Evolutionary conservation across 2,113 vertebrate species (phyloP).

Genomic region (Pan paniscus): DNA sequence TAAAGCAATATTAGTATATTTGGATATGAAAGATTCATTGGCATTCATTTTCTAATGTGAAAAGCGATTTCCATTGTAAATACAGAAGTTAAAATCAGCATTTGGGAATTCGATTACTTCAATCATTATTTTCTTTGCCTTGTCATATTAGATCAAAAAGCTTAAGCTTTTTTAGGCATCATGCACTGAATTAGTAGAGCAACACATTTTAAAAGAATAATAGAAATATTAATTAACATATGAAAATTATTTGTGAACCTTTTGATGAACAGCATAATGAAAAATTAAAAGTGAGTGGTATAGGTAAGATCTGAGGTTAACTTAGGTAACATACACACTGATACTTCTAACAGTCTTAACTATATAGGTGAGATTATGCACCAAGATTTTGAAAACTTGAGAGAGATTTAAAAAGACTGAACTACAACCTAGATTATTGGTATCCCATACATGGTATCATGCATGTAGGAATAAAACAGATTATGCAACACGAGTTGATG

Average conservation of each 20-base stretch:
- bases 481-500: not conserved
- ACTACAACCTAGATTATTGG: not conserved
- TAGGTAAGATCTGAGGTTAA: not conserved
- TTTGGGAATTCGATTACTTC: not conserved
- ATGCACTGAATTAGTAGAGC: not conserved
- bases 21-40: not conserved
- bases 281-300: not conserved
- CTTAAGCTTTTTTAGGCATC: not conserved
- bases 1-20: not conserved
- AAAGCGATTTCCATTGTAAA: constrained; percentile 14
- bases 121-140: not conserved
- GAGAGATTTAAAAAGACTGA: not conserved
- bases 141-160: constrained; percentile 16
- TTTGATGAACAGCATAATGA: not conserved
- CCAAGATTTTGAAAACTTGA: not conserved
- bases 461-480: not conserved
- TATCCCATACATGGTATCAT: not conserved
- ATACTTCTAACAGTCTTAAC: not conserved
- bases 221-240: constrained; percentile 31
- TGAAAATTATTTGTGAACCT: not conserved
- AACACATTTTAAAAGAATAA: constrained; percentile 29
- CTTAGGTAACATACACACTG: not conserved
- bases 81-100: not conserved
- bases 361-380: not conserved
- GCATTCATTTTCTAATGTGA: not conserved